phyloP scores from a whole-genome alignment of 2,113 vertebrate species.

The Cyprichromis sp. region DNA sequence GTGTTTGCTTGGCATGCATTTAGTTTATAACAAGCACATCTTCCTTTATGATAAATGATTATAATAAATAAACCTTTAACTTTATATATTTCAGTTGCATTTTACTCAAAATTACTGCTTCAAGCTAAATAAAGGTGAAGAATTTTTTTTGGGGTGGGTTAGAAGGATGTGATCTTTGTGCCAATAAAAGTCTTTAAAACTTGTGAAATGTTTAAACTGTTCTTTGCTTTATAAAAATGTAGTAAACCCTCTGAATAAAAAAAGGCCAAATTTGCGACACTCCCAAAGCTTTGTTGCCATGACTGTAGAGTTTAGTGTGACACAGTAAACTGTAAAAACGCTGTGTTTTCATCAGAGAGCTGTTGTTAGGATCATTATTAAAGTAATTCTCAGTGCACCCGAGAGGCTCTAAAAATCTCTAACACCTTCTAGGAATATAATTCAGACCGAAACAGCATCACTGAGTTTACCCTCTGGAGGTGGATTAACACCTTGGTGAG shows the following conservation, averaged over 20 bases:
- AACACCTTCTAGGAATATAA: not conserved
- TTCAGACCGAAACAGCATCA: not conserved
- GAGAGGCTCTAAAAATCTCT: not conserved
- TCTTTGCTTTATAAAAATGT: not conserved
- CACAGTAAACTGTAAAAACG: not conserved
- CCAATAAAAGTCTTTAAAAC: not conserved
- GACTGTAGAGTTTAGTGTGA: not conserved
- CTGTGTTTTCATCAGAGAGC: not conserved
- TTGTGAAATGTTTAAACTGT: not conserved
- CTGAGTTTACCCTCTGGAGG: not conserved
- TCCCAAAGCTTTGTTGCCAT: not conserved
- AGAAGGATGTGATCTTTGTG: not conserved
- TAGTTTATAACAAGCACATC: not conserved
- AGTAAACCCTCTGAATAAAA: not conserved
- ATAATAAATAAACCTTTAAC: not conserved
- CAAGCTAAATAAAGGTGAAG: not conserved
- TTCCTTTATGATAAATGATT: not conserved
- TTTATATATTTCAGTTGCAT: not conserved
- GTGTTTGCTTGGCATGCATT: not conserved
- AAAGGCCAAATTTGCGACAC: not conserved
- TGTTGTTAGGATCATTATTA: not conserved
- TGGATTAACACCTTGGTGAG: not conserved
- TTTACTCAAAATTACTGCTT: not conserved
- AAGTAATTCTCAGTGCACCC: not conserved
- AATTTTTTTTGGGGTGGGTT: rapidly evolving